Conservation (phyloP, 2,113 vertebrate species). For the Zootoca vivipara region DNA sequence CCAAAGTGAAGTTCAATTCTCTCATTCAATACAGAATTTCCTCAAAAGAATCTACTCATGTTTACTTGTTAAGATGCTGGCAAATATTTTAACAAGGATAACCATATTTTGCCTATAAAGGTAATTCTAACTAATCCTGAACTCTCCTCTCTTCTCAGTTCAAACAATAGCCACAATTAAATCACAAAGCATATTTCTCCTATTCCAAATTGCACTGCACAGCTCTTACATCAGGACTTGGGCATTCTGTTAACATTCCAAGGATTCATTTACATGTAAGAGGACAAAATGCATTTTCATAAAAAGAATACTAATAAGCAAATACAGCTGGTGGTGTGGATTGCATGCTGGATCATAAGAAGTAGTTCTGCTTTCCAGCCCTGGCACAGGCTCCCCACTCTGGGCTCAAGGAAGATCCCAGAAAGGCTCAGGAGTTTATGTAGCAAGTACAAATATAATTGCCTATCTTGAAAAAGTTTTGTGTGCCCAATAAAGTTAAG, state of each 20-base stretch:
- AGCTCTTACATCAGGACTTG: background rate
- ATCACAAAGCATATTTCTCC: background rate
- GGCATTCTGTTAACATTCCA: background rate
- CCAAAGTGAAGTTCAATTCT: background rate
- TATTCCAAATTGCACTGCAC: too few relatives aligned
- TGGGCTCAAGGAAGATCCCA: background rate
- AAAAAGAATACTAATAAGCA: background rate
- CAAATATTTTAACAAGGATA: background rate
- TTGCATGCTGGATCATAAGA: background rate
- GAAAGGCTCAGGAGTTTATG: background rate
- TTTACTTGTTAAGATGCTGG: background rate
- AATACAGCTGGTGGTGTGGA: background rate
- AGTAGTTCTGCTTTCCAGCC: background rate
- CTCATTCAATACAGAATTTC: background rate
- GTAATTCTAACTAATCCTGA: background rate
- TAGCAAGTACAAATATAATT: background rate
- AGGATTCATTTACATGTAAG: background rate
- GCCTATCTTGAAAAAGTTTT: background rate
- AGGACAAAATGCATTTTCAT: background rate
- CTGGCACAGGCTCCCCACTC: background rate
- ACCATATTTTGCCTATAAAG: background rate
- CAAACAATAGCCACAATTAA: background rate
- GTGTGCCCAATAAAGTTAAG: background rate
- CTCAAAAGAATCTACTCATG: background rate
- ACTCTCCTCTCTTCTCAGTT: background rate